Percentiles rank a stretch among this genome's conserved stretches.
Conservation (phyloP, 2,797 vertebrate genomes). For the Lepilemur ruficaudatus region DNA sequence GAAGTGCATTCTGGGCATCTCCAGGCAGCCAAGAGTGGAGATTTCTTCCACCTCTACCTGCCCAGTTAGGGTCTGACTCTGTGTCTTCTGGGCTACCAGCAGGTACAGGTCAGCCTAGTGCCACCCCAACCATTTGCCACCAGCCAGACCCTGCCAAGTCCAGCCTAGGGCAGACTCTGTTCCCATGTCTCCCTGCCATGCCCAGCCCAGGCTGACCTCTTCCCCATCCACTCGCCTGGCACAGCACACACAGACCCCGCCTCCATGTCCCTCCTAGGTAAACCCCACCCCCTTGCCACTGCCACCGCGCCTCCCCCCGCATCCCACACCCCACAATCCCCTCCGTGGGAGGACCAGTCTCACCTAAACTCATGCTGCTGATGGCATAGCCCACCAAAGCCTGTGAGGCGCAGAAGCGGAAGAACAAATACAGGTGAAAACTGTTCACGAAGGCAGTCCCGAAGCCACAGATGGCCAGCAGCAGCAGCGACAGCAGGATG, state of each 20-base stretch:
- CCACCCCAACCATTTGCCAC: too few species aligned
- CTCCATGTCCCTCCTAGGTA: background rate
- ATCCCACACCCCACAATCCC: accelerated
- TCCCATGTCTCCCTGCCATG: background rate
- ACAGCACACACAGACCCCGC: too few species aligned
- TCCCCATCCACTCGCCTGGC: too few species aligned
- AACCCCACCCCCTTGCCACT: too few species aligned
- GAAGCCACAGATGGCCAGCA: conserved; percentile 87
- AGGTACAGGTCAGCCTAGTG: too few species aligned
- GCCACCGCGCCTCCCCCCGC: background rate
- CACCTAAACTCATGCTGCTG: conserved; percentile 88
- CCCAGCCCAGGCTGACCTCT: too few species aligned
- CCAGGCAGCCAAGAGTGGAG: background rate
- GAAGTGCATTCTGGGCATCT: too few species aligned
- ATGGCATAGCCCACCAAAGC: conserved; percentile 85
- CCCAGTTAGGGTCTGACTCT: background rate
- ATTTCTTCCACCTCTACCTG: background rate
- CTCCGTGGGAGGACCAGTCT: background rate
- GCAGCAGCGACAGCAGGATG: conserved; percentile 85
- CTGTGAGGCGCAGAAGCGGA: conserved; percentile 87
- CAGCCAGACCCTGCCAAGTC: too few species aligned
- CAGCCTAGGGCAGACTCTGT: too few species aligned
- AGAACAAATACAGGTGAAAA: conserved; percentile 88
- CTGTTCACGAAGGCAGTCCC: conserved; percentile 87
- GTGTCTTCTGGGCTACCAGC: accelerated